Evolutionary conservation across 2,113 vertebrate genomes (phyloP).

Genomic region (Thermophis baileyi): DNA sequence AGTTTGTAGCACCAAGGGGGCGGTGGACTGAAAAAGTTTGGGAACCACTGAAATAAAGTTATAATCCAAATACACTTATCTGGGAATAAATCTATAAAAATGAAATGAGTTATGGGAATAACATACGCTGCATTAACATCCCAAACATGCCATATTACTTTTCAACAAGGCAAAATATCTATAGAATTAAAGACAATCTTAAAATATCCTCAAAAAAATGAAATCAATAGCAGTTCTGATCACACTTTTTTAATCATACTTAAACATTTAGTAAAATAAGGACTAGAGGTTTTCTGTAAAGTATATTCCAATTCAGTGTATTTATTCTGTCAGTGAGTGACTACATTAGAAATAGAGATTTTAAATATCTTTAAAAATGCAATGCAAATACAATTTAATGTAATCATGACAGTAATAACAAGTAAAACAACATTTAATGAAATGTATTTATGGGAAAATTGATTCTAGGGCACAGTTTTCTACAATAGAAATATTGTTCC

Average conservation of each 20-base stretch:
- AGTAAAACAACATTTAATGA: slow-evolving; percentile 29
- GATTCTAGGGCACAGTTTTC: slow-evolving; percentile 1
- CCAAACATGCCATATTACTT: slow-evolving; percentile 9
- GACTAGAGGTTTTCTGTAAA: neutral
- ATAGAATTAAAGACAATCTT: slow-evolving; percentile 5
- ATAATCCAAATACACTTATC: neutral
- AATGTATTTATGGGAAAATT: neutral
- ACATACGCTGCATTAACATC: neutral
- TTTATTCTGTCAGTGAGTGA: slow-evolving; percentile 16
- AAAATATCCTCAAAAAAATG: slow-evolving; percentile 28
- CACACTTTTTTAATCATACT: neutral
- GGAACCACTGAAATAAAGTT: too few relatives aligned
- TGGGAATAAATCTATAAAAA: neutral
- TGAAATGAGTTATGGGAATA: too few relatives aligned
- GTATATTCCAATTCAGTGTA: slow-evolving; percentile 17
- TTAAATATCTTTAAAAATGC: neutral
- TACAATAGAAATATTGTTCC: neutral
- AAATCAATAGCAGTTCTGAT: slow-evolving; percentile 1
- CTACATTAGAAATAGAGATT: slow-evolving; percentile 1
- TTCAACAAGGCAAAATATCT: neutral
- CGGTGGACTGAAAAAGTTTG: too few relatives aligned
- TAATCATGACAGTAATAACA: slow-evolving; percentile 10
- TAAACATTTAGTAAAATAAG: slow-evolving; percentile 28
- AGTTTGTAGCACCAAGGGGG: too few relatives aligned
- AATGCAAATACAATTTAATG: neutral